These are phyloP conservation scores for Odontomyia ornata DNA, from an alignment of 2,888 invertebrate species.

Conservation along the genomic window DNA sequence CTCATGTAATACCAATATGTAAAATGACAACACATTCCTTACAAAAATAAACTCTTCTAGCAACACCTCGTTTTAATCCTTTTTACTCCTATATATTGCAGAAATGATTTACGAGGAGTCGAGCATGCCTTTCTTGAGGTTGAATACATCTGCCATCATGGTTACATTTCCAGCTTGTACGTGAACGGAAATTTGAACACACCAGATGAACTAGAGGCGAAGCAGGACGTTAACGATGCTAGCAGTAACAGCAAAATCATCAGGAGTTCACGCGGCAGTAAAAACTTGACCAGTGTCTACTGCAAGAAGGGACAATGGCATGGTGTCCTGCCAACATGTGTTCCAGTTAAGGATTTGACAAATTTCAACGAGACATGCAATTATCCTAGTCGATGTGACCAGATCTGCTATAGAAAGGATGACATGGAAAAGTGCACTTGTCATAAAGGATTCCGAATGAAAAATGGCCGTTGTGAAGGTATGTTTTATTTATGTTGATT, in stretches of 20 bases:
- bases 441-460: constrained; percentile 63
- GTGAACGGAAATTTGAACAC: constrained; percentile 20
- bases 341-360: constrained; percentile 36
- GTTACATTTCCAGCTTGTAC: constrained; percentile 47
- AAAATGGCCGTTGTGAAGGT: constrained; percentile 53
- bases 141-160: constrained; percentile 52
- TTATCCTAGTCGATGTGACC: constrained; percentile 49
- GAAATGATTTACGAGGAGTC: constrained; percentile 50
- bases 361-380: constrained; percentile 48
- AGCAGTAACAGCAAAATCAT: constrained; percentile 9
- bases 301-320: constrained; percentile 52
- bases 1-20: too few species aligned
- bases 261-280: constrained; percentile 15
- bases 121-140: constrained; percentile 51
- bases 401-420: constrained; percentile 49
- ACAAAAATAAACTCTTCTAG: too few species aligned
- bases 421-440: constrained; percentile 64
- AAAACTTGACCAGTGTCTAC: constrained; percentile 47
- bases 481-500: constrained; percentile 22
- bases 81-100: constrained; percentile 40
- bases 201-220: too few species aligned
- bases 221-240: not conserved
- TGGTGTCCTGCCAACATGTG: constrained; percentile 50
- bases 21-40: too few species aligned
- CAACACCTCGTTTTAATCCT: too few species aligned